These are phyloP conservation scores for Teinopalpus imperialis DNA, from an alignment of 2,888 invertebrate genomes.

Conservation along the genomic window DNA sequence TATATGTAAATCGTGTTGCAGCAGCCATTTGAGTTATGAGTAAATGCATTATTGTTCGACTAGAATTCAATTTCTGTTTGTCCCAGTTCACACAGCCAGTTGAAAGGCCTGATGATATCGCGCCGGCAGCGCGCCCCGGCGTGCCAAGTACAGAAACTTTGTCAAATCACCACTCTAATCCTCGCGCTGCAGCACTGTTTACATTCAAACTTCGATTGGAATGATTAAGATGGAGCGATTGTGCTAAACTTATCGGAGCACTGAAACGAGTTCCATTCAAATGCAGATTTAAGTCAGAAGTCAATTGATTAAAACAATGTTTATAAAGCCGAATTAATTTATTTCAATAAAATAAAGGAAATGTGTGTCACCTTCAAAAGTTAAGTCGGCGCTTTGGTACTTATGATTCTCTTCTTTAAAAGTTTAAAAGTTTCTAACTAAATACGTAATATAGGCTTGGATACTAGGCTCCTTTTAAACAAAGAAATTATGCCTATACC, in stretches of 20 bases:
- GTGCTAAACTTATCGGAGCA: conserved; percentile 65
- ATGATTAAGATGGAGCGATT: conserved; percentile 76
- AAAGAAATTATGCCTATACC: too few species aligned
- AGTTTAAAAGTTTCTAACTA: too few species aligned
- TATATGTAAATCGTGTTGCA: neutral
- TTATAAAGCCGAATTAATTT: too few species aligned
- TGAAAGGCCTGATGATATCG: conserved; percentile 38
- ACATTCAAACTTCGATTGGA: conserved; percentile 65
- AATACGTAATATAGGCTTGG: too few species aligned
- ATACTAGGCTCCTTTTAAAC: too few species aligned
- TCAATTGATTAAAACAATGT: conserved; percentile 68
- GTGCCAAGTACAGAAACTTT: conserved; percentile 55
- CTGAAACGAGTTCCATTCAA: conserved; percentile 60
- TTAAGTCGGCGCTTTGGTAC: too few species aligned
- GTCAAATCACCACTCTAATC: conserved; percentile 65
- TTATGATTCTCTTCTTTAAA: too few species aligned
- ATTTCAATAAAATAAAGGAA: too few species aligned
- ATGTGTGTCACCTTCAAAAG: too few species aligned
- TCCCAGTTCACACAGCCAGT: conserved; percentile 30
- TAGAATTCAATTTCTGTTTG: conserved; percentile 27
- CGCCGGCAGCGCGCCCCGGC: conserved; percentile 31
- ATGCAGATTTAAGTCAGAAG: conserved; percentile 73
- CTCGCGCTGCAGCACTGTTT: conserved; percentile 65
- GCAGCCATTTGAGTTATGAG: conserved; percentile 7
- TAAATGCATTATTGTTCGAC: conserved; percentile 14